These are phyloP conservation scores for Autographa pulchrina DNA, from an alignment of 2,888 invertebrate genomes.

Conservation along the genomic window DNA sequence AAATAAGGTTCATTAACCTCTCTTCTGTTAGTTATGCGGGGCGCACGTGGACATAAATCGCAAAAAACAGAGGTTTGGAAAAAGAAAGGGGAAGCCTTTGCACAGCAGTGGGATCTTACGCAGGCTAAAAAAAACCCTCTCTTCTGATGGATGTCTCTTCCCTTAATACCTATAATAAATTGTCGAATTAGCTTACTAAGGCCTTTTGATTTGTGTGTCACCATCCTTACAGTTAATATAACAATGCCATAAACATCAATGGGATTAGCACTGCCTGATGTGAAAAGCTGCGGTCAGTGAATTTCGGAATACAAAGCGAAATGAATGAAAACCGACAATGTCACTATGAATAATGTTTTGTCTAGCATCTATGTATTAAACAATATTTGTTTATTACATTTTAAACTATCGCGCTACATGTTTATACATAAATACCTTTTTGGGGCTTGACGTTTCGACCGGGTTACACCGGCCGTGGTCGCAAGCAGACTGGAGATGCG, in stretches of 20 bases:
- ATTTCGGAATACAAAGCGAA: conserved; percentile 38
- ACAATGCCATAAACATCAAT: conserved; percentile 33
- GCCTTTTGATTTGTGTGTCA: background rate
- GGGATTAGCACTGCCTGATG: conserved; percentile 32
- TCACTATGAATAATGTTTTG: conserved; percentile 23
- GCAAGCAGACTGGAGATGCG: no score
- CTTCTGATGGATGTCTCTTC: background rate
- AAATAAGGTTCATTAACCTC: no score
- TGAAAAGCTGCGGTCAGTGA: conserved; percentile 35
- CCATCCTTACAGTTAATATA: conserved; percentile 11
- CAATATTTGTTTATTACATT: background rate
- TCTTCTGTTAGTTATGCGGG: no score
- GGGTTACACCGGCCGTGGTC: no score
- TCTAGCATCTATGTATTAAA: background rate
- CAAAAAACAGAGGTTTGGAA: no score
- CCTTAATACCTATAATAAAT: background rate
- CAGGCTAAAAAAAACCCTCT: no score
- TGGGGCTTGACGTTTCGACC: no score
- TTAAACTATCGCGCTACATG: no score
- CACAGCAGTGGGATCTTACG: no score
- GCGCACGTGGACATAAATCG: no score
- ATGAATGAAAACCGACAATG: conserved; percentile 29
- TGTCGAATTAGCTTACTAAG: background rate
- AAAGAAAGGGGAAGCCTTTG: no score
- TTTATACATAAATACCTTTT: no score